phyloP scores from a whole-genome alignment of 2,113 vertebrate genomes.

The Columbina picui region DNA sequence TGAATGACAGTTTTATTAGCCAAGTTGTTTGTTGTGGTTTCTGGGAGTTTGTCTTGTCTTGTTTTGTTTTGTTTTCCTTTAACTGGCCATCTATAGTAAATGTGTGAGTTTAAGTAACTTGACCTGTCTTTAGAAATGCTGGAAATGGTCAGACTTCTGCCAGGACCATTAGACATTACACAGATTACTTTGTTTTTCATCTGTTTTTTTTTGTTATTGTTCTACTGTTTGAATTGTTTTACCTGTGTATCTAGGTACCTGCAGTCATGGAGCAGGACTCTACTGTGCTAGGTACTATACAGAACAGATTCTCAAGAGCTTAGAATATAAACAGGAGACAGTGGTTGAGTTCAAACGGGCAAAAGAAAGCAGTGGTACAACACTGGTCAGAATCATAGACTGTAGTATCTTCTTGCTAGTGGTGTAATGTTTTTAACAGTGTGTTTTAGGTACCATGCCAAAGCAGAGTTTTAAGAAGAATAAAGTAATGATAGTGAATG shows the following conservation, averaged over 20 bases:
- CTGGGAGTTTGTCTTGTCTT: neutral
- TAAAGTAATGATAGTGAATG: neutral
- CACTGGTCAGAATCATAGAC: neutral
- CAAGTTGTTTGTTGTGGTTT: neutral
- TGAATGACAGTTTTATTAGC: neutral
- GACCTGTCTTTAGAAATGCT: neutral
- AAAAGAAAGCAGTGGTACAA: neutral
- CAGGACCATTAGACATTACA: neutral
- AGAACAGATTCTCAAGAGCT: neutral
- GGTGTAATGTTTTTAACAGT: neutral
- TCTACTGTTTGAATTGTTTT: neutral
- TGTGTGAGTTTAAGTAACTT: neutral
- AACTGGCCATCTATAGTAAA: neutral
- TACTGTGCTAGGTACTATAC: neutral
- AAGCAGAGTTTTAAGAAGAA: neutral
- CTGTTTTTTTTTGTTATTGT: accelerated
- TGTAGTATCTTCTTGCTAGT: neutral
- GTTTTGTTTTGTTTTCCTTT: neutral
- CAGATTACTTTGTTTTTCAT: neutral
- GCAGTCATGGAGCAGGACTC: neutral
- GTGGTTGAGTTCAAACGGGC: neutral
- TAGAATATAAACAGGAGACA: neutral
- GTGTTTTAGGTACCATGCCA: neutral
- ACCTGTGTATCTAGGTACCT: neutral
- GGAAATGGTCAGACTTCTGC: neutral